phyloP scores from a whole-genome alignment of 2,113 vertebrate species.

The Petrocephalus microphthalmus region DNA sequence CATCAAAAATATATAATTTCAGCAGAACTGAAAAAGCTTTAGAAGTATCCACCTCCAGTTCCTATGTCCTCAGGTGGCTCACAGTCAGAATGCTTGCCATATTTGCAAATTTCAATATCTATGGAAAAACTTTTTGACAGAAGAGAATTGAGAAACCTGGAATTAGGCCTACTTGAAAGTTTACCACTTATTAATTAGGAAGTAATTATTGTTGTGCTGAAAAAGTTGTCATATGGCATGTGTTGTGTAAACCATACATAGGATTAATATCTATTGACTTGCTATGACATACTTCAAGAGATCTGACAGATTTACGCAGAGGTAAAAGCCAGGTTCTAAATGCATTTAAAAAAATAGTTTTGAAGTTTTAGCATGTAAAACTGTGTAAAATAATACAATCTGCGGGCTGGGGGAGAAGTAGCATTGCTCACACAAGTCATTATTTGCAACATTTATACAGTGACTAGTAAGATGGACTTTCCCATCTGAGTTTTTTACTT shows the following conservation, averaged over 20 bases:
- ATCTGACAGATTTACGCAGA: background rate
- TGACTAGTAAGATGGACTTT: background rate
- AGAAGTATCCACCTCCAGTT: background rate
- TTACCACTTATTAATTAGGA: background rate
- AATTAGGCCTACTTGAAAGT: background rate
- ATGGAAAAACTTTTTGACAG: background rate
- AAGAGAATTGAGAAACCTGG: background rate
- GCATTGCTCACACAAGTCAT: background rate
- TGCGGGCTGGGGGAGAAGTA: background rate
- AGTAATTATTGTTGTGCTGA: background rate
- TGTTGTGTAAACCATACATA: background rate
- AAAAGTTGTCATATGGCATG: background rate
- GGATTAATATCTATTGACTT: background rate
- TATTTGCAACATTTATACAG: background rate
- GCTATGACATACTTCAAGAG: background rate
- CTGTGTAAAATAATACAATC: background rate
- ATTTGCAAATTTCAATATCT: background rate
- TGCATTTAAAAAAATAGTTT: background rate
- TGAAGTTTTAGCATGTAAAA: background rate
- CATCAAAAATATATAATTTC: background rate
- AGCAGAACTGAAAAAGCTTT: background rate
- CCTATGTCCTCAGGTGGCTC: background rate
- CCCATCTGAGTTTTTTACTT: background rate
- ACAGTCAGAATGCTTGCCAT: background rate
- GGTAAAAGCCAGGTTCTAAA: background rate